These are phyloP conservation scores for Calameuta pallipes DNA, from an alignment of 2,888 invertebrate species.

Conservation along the genomic window DNA sequence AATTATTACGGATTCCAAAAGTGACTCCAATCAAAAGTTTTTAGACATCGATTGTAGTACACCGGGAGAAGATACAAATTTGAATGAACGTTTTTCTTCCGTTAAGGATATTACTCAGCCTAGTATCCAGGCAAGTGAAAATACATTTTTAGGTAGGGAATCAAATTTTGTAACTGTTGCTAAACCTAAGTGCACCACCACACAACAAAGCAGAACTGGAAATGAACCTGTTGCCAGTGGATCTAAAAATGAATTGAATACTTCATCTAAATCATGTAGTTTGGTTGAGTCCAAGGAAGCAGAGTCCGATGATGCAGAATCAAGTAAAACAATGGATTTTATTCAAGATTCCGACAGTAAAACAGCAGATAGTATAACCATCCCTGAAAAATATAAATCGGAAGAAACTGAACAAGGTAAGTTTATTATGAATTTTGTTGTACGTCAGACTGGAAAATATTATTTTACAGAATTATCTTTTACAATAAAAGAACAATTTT, in stretches of 20 bases:
- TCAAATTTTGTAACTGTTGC: neutral
- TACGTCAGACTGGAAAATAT: neutral
- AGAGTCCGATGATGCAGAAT: neutral
- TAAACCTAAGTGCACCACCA: neutral
- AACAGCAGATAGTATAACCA: neutral
- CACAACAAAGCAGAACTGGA: neutral
- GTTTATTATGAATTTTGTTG: neutral
- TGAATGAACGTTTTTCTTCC: neutral
- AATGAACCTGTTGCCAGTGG: neutral
- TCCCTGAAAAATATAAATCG: neutral
- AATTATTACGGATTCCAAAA: conserved; percentile 55
- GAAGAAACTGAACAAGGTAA: neutral
- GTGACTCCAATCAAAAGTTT: conserved; percentile 27
- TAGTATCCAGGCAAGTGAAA: neutral
- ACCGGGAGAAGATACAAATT: neutral
- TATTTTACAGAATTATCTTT: neutral
- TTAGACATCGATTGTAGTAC: neutral
- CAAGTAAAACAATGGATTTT: neutral
- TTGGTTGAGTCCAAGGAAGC: neutral
- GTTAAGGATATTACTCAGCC: neutral
- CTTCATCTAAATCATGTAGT: neutral
- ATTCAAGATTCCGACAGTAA: neutral
- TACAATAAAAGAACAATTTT: neutral
- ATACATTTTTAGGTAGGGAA: neutral
- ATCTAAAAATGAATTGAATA: neutral